phyloP scores from a whole-genome alignment of 2,888 invertebrate genomes.

The Anoncus sp. region DNA sequence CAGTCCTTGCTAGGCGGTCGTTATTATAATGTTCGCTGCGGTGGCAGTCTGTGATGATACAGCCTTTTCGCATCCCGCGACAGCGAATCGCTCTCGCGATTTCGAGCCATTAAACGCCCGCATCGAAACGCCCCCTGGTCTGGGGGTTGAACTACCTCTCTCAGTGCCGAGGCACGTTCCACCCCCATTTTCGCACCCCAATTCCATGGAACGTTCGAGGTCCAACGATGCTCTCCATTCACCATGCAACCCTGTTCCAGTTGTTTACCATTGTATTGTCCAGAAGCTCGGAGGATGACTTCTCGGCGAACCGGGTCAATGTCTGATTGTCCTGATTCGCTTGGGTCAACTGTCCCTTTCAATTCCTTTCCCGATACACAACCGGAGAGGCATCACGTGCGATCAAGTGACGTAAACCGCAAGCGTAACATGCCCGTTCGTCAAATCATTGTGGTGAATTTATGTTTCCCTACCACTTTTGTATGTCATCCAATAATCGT shows the following conservation, averaged over 20 bases:
- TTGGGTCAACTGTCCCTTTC: not conserved
- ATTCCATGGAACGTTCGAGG: conserved; percentile 68
- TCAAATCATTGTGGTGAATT: conserved; percentile 67
- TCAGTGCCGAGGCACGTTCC: conserved; percentile 62
- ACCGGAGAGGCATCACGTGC: not conserved
- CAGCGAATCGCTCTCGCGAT: conserved; percentile 59
- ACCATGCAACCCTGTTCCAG: conserved; percentile 77
- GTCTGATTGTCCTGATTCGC: not conserved
- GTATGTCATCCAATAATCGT: conserved; percentile 81
- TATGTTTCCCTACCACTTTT: conserved; percentile 82
- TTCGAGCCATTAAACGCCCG: conserved; percentile 70
- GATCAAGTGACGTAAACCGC: not conserved
- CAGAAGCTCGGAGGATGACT: conserved; percentile 58
- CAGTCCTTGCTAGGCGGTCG: conserved; percentile 33
- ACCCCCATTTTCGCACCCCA: conserved; percentile 75
- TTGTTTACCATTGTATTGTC: conserved; percentile 83
- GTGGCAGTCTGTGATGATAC: conserved; percentile 26
- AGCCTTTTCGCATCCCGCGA: conserved; percentile 38
- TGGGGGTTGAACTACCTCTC: conserved; percentile 69
- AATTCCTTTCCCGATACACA: not conserved
- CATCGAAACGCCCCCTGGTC: conserved; percentile 75
- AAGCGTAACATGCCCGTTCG: not conserved
- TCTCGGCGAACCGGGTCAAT: conserved; percentile 5
- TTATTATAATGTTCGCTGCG: conserved; percentile 27
- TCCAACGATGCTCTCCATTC: conserved; percentile 71